These are phyloP conservation scores for Actinia tenebrosa DNA, from an alignment of 64 coral and sea anemone species.

Conservation along the genomic window DNA sequence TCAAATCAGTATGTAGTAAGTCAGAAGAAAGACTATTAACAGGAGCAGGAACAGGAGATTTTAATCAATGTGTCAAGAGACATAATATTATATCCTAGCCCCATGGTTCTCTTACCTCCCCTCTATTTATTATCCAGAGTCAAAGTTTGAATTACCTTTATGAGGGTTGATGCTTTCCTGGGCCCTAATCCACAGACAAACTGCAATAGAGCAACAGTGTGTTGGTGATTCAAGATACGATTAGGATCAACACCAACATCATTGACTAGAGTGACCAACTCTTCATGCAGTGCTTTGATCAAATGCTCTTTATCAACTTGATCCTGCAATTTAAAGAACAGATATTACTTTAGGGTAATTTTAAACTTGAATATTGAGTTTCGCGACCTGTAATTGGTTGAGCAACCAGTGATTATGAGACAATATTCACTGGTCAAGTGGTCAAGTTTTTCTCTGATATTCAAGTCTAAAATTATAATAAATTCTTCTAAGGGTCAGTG, in stretches of 20 bases:
- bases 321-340: constrained; percentile 43
- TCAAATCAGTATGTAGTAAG: too few relatives aligned
- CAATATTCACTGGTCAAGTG: too few relatives aligned
- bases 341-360: too few relatives aligned
- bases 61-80: too few relatives aligned
- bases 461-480: too few relatives aligned
- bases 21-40: too few relatives aligned
- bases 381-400: too few relatives aligned
- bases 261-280: constrained; percentile 87
- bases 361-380: too few relatives aligned
- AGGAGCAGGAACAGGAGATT: too few relatives aligned
- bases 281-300: constrained; percentile 57
- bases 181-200: constrained; percentile 97
- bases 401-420: too few relatives aligned
- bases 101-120: neutral
- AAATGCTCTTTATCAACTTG: constrained; percentile 79
- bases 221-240: constrained; percentile 77
- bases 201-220: constrained; percentile 78
- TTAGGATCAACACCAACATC: constrained; percentile 97
- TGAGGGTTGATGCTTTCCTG: constrained; percentile 75
- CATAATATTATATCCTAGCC: neutral
- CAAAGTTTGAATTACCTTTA: constrained; percentile 63
- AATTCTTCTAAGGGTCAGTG: too few relatives aligned
- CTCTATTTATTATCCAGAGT: neutral
- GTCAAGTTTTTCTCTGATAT: too few relatives aligned